Evolutionary conservation across 2,797 vertebrate genomes (phyloP).

Genomic region (Cercopithecus petaurista): DNA sequence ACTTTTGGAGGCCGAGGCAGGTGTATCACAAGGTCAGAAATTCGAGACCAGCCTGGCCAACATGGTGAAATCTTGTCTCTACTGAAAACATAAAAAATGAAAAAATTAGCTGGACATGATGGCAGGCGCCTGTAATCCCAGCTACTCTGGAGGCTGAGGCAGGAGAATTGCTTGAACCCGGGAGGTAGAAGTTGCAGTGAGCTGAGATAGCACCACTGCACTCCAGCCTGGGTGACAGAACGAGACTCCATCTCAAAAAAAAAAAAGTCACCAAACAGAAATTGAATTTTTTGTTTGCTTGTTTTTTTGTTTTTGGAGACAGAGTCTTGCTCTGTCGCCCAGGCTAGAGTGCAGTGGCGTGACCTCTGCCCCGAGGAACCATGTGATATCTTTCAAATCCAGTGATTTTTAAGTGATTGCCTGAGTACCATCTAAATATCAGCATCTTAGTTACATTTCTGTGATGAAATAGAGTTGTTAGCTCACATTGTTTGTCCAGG

Average conservation of each 20-base stretch:
- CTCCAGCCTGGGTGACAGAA: background rate
- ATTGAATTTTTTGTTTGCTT: background rate
- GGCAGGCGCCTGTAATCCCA: background rate
- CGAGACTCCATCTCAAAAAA: background rate
- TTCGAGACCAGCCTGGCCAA: too few relatives aligned
- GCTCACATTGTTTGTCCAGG: background rate
- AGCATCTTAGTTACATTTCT: accelerated
- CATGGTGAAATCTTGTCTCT: too few relatives aligned
- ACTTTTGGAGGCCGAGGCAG: background rate
- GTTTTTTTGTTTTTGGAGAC: too few relatives aligned
- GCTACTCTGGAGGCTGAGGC: background rate
- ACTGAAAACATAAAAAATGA: background rate
- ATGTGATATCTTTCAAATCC: background rate
- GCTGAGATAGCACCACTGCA: background rate
- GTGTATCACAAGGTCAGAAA: too few relatives aligned
- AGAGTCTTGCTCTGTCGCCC: too few relatives aligned
- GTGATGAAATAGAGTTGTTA: too few relatives aligned
- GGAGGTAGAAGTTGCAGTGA: background rate
- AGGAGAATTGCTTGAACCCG: background rate
- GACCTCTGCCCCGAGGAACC: background rate
- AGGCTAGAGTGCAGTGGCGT: too few relatives aligned
- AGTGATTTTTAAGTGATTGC: background rate
- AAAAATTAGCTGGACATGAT: background rate
- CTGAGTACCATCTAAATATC: background rate
- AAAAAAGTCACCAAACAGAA: background rate